phyloP scores from a whole-genome alignment of 2,888 invertebrate species.

The Oligia latruncula region DNA sequence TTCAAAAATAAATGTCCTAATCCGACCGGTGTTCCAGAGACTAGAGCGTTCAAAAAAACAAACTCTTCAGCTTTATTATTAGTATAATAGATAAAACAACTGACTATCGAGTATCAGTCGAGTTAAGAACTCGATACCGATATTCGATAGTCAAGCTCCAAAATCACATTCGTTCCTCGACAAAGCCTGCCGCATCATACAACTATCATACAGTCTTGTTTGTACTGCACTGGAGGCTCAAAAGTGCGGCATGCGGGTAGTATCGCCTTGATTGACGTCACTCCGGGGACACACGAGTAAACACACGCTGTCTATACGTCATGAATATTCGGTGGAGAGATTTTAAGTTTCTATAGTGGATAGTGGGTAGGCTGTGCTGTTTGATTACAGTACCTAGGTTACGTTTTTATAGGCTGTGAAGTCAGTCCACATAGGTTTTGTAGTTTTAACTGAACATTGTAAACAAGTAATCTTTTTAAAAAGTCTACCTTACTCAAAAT shows the following conservation, averaged over 20 bases:
- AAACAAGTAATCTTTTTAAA: neutral
- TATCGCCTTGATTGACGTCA: slow-evolving; percentile 53
- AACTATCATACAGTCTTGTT: slow-evolving; percentile 31
- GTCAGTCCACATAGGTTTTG: neutral
- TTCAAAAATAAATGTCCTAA: too few relatives aligned
- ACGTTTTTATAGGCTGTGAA: neutral
- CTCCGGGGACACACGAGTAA: slow-evolving; percentile 33
- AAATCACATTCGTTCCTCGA: neutral
- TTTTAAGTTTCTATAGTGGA: neutral
- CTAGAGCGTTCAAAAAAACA: too few relatives aligned
- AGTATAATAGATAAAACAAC: neutral
- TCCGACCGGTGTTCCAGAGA: too few relatives aligned
- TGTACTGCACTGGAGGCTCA: slow-evolving; percentile 32
- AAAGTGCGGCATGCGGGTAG: slow-evolving; percentile 50
- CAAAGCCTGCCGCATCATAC: slow-evolving; percentile 17
- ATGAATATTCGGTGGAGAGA: slow-evolving; percentile 33
- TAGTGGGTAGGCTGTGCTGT: neutral
- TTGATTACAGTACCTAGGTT: neutral
- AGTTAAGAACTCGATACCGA: neutral
- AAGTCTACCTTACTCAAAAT: neutral
- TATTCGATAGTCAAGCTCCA: slow-evolving; percentile 1
- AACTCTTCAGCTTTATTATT: too few relatives aligned
- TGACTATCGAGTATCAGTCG: neutral
- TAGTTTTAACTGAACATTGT: too few relatives aligned
- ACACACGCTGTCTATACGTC: slow-evolving; percentile 35